Conservation (phyloP, 2,888 invertebrate species). For the Biston stratarius region DNA sequence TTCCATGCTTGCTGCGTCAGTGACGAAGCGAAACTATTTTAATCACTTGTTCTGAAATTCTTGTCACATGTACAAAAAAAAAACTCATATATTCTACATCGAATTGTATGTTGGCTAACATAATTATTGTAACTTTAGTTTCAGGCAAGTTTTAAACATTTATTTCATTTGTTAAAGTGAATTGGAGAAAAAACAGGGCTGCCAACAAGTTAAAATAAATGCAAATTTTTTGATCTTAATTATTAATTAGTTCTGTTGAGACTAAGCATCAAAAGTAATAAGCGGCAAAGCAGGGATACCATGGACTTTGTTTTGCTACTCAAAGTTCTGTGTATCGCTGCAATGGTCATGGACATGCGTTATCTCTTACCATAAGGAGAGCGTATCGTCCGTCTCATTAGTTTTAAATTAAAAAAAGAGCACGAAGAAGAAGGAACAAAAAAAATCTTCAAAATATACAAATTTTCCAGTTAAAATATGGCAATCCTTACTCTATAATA, state of each 20-base stretch:
- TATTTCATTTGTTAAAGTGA: not conserved
- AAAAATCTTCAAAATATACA: not conserved
- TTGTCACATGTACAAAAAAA: slow-evolving; percentile 9
- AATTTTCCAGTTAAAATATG: not conserved
- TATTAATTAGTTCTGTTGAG: too few species aligned
- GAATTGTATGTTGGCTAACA: slow-evolving; percentile 2
- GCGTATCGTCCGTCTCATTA: too few species aligned
- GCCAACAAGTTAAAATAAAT: not conserved
- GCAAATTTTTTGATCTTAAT: too few species aligned
- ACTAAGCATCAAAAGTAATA: too few species aligned
- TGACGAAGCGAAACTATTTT: slow-evolving; percentile 24
- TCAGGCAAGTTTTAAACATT: not conserved
- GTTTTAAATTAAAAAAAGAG: not conserved
- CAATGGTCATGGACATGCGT: too few species aligned
- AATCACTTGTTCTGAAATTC: slow-evolving; percentile 13
- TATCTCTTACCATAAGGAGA: too few species aligned
- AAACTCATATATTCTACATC: not conserved
- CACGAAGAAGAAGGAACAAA: not conserved
- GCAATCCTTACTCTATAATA: not conserved
- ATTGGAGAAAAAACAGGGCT: not conserved
- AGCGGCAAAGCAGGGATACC: too few species aligned
- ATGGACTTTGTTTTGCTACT: too few species aligned
- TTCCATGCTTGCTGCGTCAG: slow-evolving; percentile 20
- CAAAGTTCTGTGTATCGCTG: too few species aligned
- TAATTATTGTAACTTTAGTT: not conserved